Conservation (phyloP, 2,113 vertebrate genomes). For the Pterocles orientalis region DNA sequence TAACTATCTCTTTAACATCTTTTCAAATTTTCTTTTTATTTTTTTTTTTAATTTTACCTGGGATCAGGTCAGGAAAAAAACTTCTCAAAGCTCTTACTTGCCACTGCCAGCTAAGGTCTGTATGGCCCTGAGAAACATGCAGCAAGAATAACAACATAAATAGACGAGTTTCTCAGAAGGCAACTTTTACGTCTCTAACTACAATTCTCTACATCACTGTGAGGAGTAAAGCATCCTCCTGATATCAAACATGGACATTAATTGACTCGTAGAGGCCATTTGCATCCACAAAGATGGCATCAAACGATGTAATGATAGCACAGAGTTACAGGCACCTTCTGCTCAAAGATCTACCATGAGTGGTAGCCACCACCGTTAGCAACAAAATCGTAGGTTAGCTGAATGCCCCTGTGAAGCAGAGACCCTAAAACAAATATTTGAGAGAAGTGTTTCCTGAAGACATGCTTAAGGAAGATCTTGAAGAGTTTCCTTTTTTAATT, state of each 20-base stretch:
- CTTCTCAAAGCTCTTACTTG: not conserved
- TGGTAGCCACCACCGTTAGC: no score
- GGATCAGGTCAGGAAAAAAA: not conserved
- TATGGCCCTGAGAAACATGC: not conserved
- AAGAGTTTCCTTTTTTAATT: not conserved
- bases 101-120: not conserved
- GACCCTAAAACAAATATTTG: not conserved
- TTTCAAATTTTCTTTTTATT: not conserved
- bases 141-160: not conserved
- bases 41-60: not conserved
- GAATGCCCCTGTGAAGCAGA: not conserved
- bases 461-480: not conserved
- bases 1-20: not conserved
- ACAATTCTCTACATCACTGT: not conserved
- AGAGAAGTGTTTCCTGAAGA: not conserved
- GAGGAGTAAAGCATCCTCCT: not conserved
- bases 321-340: not conserved
- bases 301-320: not conserved
- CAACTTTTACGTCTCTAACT: not conserved
- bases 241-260: not conserved
- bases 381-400: not conserved
- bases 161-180: not conserved
- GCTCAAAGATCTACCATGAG: not conserved
- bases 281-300: not conserved
- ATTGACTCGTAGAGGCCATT: not conserved